Evolutionary conservation across 2,888 invertebrate species (phyloP).

Genomic region (Pharmacophagus antenor): DNA sequence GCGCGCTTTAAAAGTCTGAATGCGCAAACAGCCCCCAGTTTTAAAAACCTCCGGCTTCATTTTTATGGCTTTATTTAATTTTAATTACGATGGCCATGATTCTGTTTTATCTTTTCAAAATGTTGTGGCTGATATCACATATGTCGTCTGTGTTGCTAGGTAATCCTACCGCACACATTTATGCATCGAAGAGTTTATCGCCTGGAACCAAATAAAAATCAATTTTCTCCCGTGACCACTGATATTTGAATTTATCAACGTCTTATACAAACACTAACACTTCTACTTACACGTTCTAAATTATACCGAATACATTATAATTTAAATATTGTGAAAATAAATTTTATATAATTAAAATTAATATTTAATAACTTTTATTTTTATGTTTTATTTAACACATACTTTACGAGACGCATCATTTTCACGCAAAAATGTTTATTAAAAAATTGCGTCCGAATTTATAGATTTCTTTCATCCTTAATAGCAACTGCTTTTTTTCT

Average conservation of each 20-base stretch:
- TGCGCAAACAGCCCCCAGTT: not conserved
- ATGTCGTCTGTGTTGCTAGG: not conserved
- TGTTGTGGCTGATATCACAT: not conserved
- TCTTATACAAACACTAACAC: not conserved
- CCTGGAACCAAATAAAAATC: constrained; percentile 24
- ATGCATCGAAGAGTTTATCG: constrained; percentile 13
- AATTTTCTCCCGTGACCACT: constrained; percentile 12
- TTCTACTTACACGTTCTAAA: not conserved
- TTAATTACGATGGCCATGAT: not conserved
- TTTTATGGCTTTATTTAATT: not conserved
- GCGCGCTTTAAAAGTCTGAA: constrained; percentile 10
- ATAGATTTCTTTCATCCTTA: too few relatives aligned
- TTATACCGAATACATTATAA: not conserved
- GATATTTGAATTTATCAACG: constrained; percentile 20
- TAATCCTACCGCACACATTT: constrained; percentile 12
- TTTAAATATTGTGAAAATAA: not conserved
- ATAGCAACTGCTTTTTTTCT: too few relatives aligned
- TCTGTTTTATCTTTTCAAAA: not conserved
- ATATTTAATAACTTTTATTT: too few relatives aligned
- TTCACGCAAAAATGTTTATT: too few relatives aligned
- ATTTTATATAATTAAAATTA: not conserved
- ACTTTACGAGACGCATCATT: too few relatives aligned
- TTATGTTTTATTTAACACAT: too few relatives aligned
- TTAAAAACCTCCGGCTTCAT: not conserved
- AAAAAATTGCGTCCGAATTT: too few relatives aligned